A percentile compares a stretch with the other conserved stretches of the same genome.
phyloP scores from a whole-genome alignment of 2,797 vertebrate genomes.

The Sylvia borin region DNA sequence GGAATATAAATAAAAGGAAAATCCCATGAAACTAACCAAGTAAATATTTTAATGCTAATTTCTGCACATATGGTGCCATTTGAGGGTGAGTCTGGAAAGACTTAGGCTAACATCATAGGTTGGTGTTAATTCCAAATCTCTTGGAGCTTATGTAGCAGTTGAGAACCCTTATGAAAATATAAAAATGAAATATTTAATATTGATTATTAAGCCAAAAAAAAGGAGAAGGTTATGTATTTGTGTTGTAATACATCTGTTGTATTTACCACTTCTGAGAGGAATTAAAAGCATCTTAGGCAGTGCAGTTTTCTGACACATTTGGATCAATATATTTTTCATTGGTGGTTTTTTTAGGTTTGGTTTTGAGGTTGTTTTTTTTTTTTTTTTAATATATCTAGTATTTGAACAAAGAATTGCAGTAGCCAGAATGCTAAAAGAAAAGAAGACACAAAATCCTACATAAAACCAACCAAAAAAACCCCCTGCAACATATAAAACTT shows the following conservation, averaged over 20 bases:
- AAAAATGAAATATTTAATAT: neutral
- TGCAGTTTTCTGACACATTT: constrained; percentile 1
- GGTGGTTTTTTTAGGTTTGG: neutral
- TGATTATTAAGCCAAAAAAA: neutral
- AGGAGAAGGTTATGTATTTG: neutral
- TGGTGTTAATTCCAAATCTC: neutral
- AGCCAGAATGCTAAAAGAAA: neutral
- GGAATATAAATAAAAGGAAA: neutral
- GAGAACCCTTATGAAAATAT: neutral
- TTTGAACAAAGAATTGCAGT: neutral
- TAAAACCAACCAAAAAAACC: neutral
- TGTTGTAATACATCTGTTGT: neutral
- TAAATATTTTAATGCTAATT: neutral
- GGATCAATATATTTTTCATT: neutral
- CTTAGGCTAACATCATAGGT: neutral
- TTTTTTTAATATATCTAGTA: neutral
- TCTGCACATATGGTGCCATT: neutral
- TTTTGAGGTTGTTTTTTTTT: neutral
- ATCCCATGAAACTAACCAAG: neutral
- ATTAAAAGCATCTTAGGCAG: neutral
- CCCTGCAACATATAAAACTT: neutral
- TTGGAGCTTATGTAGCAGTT: neutral
- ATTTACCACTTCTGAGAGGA: neutral
- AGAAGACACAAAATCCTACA: neutral
- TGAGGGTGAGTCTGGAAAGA: neutral